Percentiles rank a stretch among this genome's conserved stretches.
These are phyloP conservation scores for Crocidura indochinensis DNA, from an alignment of 2,797 vertebrate species.

Conservation along the genomic window DNA sequence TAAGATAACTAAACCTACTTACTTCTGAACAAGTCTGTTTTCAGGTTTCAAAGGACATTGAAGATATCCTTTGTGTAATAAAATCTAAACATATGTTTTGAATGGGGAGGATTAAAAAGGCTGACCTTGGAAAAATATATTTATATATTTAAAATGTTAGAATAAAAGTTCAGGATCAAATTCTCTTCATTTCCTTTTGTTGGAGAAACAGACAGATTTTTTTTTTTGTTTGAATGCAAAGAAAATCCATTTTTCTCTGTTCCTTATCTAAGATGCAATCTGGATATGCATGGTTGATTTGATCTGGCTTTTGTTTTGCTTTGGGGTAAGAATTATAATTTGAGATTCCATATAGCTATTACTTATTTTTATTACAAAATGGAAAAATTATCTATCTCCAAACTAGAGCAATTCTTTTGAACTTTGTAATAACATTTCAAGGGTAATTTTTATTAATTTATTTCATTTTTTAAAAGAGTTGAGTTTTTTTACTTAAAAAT, in stretches of 20 bases:
- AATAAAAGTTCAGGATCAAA: not conserved
- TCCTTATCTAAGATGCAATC: not conserved
- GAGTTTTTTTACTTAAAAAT: no score
- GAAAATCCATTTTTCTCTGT: not conserved
- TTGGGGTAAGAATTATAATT: not conserved
- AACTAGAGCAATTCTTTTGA: not conserved
- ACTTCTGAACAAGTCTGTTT: not conserved
- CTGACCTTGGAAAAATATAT: not conserved
- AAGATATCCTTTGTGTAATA: not conserved
- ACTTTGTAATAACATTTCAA: conserved; percentile 6
- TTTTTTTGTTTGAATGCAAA: not conserved
- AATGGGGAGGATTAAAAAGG: not conserved
- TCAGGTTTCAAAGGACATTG: not conserved
- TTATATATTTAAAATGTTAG: not conserved
- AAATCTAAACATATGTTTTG: not conserved
- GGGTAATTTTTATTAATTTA: not conserved
- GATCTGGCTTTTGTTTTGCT: not conserved
- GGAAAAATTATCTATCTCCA: not conserved
- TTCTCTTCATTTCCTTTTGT: not conserved
- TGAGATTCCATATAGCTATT: not conserved
- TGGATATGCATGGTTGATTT: not conserved
- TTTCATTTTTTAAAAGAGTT: no score
- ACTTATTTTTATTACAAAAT: not conserved
- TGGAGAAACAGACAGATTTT: not conserved
- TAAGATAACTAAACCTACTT: not conserved